These are phyloP conservation scores for Gobio occitaniae DNA, from an alignment of 2,797 vertebrate genomes.

Conservation along the genomic window DNA sequence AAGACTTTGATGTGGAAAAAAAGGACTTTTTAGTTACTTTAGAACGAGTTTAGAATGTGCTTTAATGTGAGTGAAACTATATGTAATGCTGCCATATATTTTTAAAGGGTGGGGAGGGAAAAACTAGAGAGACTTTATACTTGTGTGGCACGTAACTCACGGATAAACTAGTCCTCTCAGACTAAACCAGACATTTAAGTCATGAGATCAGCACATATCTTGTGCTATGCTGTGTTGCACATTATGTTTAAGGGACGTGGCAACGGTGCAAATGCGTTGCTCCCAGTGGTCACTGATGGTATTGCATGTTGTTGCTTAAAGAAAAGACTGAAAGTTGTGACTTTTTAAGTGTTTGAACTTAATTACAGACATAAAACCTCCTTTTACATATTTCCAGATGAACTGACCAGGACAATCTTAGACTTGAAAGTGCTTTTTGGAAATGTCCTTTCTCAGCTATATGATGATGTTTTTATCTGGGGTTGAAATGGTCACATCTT, in stretches of 20 bases:
- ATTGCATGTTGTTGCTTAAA: conserved; percentile 46
- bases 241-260: conserved; percentile 44
- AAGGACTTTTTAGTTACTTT: conserved; percentile 25
- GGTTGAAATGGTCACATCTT: conserved; percentile 1
- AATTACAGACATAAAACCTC: conserved; percentile 38
- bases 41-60: conserved; percentile 51
- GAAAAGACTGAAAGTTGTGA: conserved; percentile 32
- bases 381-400: conserved; percentile 41
- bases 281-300: conserved; percentile 54
- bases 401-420: conserved; percentile 55
- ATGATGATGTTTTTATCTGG: conserved; percentile 6
- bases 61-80: conserved; percentile 48
- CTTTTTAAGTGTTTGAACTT: conserved; percentile 32
- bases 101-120: conserved; percentile 3
- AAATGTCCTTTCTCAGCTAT: conserved; percentile 47
- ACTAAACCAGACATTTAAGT: conserved; percentile 1
- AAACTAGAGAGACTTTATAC: conserved; percentile 17
- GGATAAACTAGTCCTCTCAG: background rate
- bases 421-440: conserved; percentile 41
- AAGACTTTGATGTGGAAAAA: conserved; percentile 44
- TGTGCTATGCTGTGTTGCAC: conserved; percentile 52
- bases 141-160: conserved; percentile 7
- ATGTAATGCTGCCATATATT: conserved; percentile 46
- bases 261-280: conserved; percentile 31
- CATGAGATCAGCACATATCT: conserved; percentile 19